phyloP scores from a whole-genome alignment of 2,888 invertebrate species.

The Lamellibrachia columna region DNA sequence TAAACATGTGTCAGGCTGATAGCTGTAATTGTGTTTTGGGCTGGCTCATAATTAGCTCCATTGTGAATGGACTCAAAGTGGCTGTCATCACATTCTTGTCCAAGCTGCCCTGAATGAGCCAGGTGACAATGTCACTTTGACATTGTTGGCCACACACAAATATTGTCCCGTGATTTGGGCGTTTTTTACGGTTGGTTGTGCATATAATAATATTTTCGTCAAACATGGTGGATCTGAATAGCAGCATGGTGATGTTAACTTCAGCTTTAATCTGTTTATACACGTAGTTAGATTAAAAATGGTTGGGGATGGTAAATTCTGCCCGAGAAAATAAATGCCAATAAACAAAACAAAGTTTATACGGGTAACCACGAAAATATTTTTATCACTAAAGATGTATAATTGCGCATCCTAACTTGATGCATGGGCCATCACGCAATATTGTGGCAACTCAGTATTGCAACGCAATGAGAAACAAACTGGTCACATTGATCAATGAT shows the following conservation, averaged over 20 bases:
- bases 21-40: not conserved
- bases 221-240: not conserved
- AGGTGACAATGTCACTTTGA: not conserved
- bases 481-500: too few species aligned
- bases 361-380: too few species aligned
- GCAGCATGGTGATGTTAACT: not conserved
- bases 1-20: not conserved
- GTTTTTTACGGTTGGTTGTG: not conserved
- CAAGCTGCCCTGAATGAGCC: not conserved
- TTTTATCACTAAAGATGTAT: too few species aligned
- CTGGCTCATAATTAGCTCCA: slow-evolving; percentile 1
- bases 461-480: too few species aligned
- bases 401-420: too few species aligned
- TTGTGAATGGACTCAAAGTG: not conserved
- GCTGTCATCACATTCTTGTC: not conserved
- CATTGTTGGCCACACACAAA: not conserved
- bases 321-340: too few species aligned
- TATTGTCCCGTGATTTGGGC: slow-evolving; percentile 4
- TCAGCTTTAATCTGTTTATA: too few species aligned
- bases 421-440: too few species aligned
- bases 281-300: too few species aligned
- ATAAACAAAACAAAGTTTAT: too few species aligned
- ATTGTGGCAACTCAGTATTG: too few species aligned
- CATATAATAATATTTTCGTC: not conserved
- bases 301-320: too few species aligned